These are phyloP conservation scores for Sciurus carolinensis DNA, from an alignment of 2,797 vertebrate species.

Conservation along the genomic window DNA sequence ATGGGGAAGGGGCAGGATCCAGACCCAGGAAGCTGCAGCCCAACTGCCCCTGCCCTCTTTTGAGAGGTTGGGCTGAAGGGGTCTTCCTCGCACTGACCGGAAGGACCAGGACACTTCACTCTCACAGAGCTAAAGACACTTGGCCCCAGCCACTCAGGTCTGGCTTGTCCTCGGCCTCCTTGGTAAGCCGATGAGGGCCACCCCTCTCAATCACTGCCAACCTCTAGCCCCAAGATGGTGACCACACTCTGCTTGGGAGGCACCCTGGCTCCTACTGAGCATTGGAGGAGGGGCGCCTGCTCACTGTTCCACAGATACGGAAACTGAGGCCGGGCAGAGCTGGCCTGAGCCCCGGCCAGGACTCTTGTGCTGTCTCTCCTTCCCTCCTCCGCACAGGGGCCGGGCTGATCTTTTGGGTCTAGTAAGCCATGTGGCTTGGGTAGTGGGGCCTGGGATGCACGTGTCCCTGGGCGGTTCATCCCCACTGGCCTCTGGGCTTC, in stretches of 20 bases:
- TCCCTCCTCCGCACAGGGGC: not conserved
- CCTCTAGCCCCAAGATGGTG: not conserved
- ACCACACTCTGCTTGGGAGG: not conserved
- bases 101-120: not conserved
- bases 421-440: not conserved
- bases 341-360: not conserved
- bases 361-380: not conserved
- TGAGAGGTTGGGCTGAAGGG: not conserved
- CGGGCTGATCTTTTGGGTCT: not conserved
- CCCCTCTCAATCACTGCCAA: not conserved
- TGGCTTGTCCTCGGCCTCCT: not conserved
- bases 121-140: rapidly evolving
- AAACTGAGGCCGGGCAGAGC: too few species aligned
- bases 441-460: not conserved
- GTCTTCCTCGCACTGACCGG: rapidly evolving
- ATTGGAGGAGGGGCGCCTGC: not conserved
- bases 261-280: not conserved
- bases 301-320: too few species aligned
- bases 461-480: not conserved
- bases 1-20: not conserved
- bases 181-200: not conserved
- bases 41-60: too few species aligned
- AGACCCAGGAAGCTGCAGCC: not conserved
- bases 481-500: not conserved
- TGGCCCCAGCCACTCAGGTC: rapidly evolving